Conservation (phyloP, 2,113 vertebrate species). For the Okapia johnstoni region DNA sequence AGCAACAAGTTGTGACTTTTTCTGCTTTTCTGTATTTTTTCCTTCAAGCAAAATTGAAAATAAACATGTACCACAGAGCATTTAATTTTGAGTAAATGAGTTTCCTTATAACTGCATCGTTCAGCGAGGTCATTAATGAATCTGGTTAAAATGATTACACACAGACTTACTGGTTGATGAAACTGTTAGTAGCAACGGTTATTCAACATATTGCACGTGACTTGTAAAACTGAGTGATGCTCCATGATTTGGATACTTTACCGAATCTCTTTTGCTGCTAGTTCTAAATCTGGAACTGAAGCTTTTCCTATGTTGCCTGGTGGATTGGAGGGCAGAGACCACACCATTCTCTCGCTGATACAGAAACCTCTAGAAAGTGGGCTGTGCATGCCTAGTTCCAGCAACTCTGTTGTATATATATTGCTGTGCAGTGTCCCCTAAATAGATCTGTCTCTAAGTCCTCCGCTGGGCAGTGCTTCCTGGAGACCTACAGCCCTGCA, state of each 20-base stretch:
- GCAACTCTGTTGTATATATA: fast-evolving
- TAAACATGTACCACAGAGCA: not conserved
- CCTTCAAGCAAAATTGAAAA: not conserved
- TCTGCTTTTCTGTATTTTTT: not conserved
- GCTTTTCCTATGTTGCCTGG: not conserved
- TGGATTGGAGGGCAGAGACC: not conserved
- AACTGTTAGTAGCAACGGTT: not conserved
- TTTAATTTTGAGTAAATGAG: conserved; percentile 16
- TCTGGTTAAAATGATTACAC: not conserved
- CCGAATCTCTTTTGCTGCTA: not conserved
- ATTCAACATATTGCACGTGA: not conserved
- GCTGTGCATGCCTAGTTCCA: fast-evolving
- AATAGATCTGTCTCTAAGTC: fast-evolving
- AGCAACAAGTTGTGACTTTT: not conserved
- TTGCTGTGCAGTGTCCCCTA: fast-evolving
- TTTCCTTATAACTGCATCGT: not conserved
- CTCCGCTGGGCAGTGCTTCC: fast-evolving
- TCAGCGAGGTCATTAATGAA: not conserved
- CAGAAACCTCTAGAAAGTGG: fast-evolving
- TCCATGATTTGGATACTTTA: not conserved
- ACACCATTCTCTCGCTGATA: not conserved
- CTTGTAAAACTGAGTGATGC: not conserved
- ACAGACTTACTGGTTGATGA: not conserved
- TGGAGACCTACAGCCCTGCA: too few relatives aligned
- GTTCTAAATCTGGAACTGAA: not conserved